Evolutionary conservation across 2,888 invertebrate species (phyloP).

Genomic region (Liposcelis brunnea): DNA sequence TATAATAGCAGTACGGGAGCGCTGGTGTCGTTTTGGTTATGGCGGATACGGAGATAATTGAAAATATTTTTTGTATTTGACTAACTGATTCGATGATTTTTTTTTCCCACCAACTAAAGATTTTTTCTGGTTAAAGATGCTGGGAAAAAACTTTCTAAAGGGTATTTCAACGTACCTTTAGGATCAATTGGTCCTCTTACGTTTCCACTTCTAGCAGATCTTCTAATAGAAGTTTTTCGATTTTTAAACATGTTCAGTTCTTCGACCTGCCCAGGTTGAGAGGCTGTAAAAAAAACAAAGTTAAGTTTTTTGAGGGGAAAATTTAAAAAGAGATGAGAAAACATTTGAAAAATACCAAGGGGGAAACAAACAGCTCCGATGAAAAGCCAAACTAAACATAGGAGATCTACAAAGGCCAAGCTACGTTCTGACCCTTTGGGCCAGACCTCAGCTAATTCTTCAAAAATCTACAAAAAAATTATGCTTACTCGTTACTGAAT

Average conservation of each 20-base stretch:
- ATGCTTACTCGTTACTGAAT: conserved; percentile 57
- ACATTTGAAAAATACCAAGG: conserved; percentile 9
- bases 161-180: conserved; percentile 26
- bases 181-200: conserved; percentile 37
- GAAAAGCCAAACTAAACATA: conserved; percentile 6
- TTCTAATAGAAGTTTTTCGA: conserved; percentile 53
- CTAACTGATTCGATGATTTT: too few relatives aligned
- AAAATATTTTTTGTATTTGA: too few relatives aligned
- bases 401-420: not conserved
- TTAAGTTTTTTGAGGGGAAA: conserved; percentile 11
- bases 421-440: too few relatives aligned
- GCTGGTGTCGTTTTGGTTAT: too few relatives aligned
- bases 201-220: conserved; percentile 56
- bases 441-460: too few relatives aligned
- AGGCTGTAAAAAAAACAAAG: conserved; percentile 31
- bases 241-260: conserved; percentile 54
- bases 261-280: conserved; percentile 42
- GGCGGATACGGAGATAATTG: too few relatives aligned
- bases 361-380: conserved; percentile 8
- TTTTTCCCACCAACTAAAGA: too few relatives aligned
- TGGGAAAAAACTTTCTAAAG: conserved; percentile 14
- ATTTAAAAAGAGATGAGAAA: not conserved
- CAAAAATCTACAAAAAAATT: too few relatives aligned
- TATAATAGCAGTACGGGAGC: too few relatives aligned
- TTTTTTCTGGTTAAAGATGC: too few relatives aligned